Evolutionary conservation across 2,797 vertebrate genomes (phyloP).

Genomic region (Artibeus jamaicensis): DNA sequence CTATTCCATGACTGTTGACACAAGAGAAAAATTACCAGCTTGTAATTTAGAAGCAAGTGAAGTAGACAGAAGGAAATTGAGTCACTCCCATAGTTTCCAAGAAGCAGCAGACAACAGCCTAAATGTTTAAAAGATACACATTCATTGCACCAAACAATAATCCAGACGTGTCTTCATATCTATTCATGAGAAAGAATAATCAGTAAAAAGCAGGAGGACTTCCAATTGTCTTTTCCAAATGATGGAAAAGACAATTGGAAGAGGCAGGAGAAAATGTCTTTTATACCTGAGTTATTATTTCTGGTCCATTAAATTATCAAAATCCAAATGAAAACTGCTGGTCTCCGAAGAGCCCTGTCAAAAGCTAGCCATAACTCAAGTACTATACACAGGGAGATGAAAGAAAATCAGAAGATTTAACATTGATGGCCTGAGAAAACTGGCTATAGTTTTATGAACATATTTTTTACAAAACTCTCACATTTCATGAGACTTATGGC

Average conservation of each 20-base stretch:
- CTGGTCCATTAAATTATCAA: conserved; percentile 47
- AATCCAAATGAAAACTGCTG: conserved; percentile 38
- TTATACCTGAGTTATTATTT: conserved; percentile 42
- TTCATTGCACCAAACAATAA: neutral
- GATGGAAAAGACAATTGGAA: neutral
- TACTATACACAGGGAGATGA: neutral
- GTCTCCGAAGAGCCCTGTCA: conserved; percentile 6
- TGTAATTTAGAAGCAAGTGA: conserved; percentile 59
- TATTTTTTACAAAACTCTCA: neutral
- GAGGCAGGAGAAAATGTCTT: conserved; percentile 1
- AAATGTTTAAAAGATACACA: conserved; percentile 22
- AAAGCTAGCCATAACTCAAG: conserved; percentile 30
- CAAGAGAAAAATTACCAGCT: conserved; percentile 62
- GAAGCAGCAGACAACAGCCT: conserved; percentile 8
- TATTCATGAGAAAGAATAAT: conserved; percentile 44
- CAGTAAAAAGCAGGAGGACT: conserved; percentile 17
- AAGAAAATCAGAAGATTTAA: conserved; percentile 25
- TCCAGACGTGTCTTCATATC: conserved; percentile 1
- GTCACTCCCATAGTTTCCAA: neutral
- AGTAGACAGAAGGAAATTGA: conserved; percentile 46
- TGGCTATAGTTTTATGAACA: neutral
- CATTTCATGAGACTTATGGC: neutral
- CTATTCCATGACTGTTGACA: conserved; percentile 66
- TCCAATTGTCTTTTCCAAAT: neutral
- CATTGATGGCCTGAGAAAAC: neutral